Base-by-base conservation (phyloP, 23 tunicate genomes). In the Corella eumyota region DNA sequence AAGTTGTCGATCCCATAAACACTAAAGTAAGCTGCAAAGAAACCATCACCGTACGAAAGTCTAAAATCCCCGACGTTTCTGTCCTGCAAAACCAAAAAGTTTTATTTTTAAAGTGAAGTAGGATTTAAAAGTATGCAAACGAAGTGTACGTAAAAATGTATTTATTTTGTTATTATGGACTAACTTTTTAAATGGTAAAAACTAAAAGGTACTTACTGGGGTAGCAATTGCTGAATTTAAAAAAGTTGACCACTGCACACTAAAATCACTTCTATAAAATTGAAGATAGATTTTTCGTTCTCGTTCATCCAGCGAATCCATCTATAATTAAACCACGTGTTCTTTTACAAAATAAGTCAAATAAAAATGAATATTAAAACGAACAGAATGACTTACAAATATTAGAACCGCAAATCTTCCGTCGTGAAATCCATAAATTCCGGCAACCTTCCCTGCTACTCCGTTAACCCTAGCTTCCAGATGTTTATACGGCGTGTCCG, bases 41-140 rank as follows among this genome's bases (percentile, higher is more conserved):
- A 74, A 51, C 92, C 81, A 1, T 26, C 60, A 5, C 92, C 92
- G 49, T 74, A 82, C 25, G 92, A 55, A 15, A 82, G 48, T 19
- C 92, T 65, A 62, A 74, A 82, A 32, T 82, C 92, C 20, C 92
- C 92, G 17, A 82, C 79, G 15, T 61, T 54, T 9, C 92, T 64
- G 33, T 82, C 92, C 92, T 82, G 72, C 22, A 68, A 25, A 54
- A n/a, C 22, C 11, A 15, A 9, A 15, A 40, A n/a, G n/a, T n/a
- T n/a, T n/a, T n/a, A n/a, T n/a, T n/a, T n/a, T n/a, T n/a, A n/a
- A n/a, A n/a, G n/a, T n/a, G n/a, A n/a, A n/a, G n/a, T n/a, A n/a
- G n/a, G n/a, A n/a, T n/a, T n/a, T n/a, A n/a, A n/a, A n/a, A n/a
- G n/a, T n/a, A n/a, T n/a, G n/a, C n/a, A n/a, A n/a, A n/a, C n/a